These are phyloP conservation scores for Caradrina clavipalpis DNA, from an alignment of 2,888 invertebrate species.

Conservation along the genomic window DNA sequence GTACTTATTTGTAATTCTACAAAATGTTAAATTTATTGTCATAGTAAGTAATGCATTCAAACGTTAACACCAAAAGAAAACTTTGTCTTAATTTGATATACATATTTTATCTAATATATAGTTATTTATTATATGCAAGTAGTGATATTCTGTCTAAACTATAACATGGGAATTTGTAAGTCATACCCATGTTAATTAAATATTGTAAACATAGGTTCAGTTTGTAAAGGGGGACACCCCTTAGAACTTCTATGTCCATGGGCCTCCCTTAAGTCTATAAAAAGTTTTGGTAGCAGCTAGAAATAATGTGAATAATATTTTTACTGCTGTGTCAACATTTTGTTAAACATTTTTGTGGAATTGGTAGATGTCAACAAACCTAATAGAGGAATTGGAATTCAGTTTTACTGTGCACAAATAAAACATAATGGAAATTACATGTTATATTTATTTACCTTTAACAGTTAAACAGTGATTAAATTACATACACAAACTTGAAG, in stretches of 20 bases:
- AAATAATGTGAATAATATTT: conserved; percentile 12
- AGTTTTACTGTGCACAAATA: conserved; percentile 80
- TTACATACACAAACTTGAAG: conserved; percentile 5
- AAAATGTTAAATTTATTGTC: conserved; percentile 49
- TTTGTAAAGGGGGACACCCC: conserved; percentile 1
- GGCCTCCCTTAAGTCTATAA: conserved; percentile 8
- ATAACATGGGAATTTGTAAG: conserved; percentile 25
- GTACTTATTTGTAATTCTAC: conserved; percentile 40
- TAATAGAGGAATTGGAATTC: conserved; percentile 68
- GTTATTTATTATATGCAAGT: conserved; percentile 27
- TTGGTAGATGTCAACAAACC: conserved; percentile 69
- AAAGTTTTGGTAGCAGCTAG: conserved; percentile 28
- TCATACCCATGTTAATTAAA: neutral
- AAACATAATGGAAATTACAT: conserved; percentile 70
- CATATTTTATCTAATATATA: conserved; percentile 44
- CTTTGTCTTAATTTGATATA: conserved; percentile 50
- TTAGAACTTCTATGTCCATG: neutral
- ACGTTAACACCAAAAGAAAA: conserved; percentile 59
- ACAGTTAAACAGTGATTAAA: conserved; percentile 34
- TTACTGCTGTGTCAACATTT: conserved; percentile 15
- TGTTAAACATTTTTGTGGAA: conserved; percentile 72
- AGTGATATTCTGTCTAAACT: conserved; percentile 34
- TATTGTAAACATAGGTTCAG: conserved; percentile 12
- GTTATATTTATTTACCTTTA: conserved; percentile 61
- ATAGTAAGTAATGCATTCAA: conserved; percentile 44